Base-by-base conservation (phyloP, 2,797 vertebrate genomes). In the Hapalemur alaotrensis region DNA sequence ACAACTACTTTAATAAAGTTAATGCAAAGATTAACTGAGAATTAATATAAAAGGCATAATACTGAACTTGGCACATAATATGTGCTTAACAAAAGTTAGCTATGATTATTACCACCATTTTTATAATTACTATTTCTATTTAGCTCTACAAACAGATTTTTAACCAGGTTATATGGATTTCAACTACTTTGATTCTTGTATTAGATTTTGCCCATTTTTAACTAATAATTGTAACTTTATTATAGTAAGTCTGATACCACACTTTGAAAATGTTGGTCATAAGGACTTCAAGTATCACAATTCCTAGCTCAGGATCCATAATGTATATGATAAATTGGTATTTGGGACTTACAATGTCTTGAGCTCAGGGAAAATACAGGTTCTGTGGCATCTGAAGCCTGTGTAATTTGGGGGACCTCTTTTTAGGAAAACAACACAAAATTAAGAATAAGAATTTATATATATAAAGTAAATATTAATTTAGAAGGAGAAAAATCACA, bases 161-260 rank as follows among this genome's bases (percentile, higher is more conserved):
- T 88, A 84, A 54, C 35, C 38, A 89, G n/a, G 41, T 65, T 67
- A 76, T 38, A 76, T 59, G 8, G 25, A 78, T 89, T 93, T 86
- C 70, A 95, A 65, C n/a, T 72, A 78, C 4, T 50, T 43, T 43
- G 54, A 82, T 35, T 96, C 28, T 75, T 80, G 7, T 41, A 63
- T 83, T 30, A 87, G 11, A 73, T 46, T 92, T 93, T 96, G 0
- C 28, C 32, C 75, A 92, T 92, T 97, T 90, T 63, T 59, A 94
- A 20, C 59, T 87, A 92, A 69, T 50, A 89, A 67, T 70, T 88
- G 25, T 59, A 32, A 80, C 41, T 69, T 59, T 91, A 59, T 59
- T 59, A 59, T 59, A 79, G 20, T 84, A 92, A 95, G 18, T 48
- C 17, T 59, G n/a, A 94, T 10, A 87, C 3, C 13, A 76, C 23